These are phyloP conservation scores for Ceramica pisi DNA, from an alignment of 2,888 invertebrate genomes.

Conservation along the genomic window DNA sequence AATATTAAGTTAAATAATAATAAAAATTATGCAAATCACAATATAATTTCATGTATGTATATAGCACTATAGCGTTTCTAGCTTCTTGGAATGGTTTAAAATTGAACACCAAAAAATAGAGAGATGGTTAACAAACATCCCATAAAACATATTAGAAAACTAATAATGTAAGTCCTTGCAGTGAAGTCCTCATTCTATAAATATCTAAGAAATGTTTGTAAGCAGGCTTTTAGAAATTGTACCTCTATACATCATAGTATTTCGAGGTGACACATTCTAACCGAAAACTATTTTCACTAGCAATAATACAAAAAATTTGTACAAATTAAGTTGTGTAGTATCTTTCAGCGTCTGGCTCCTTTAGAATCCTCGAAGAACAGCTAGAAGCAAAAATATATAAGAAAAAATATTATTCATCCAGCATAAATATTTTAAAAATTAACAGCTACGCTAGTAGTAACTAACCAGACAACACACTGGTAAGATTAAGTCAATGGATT, in stretches of 20 bases:
- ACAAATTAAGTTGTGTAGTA: conserved; percentile 36
- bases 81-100: conserved; percentile 81
- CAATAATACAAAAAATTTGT: conserved; percentile 40
- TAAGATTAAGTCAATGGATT: background rate
- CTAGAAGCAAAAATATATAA: conserved; percentile 72
- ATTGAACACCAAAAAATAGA: conserved; percentile 72
- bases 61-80: conserved; percentile 58
- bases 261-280: conserved; percentile 30
- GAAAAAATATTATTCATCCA: conserved; percentile 13
- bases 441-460: conserved; percentile 10
- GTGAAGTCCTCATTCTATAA: background rate
- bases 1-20: conserved; percentile 58
- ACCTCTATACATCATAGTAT: background rate
- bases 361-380: conserved; percentile 78
- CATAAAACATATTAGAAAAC: conserved; percentile 43
- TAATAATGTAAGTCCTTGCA: conserved; percentile 24
- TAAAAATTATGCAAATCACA: conserved; percentile 67
- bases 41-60: conserved; percentile 57
- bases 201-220: background rate
- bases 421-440: conserved; percentile 17
- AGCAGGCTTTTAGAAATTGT: conserved; percentile 2
- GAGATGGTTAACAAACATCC: conserved; percentile 66
- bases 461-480: background rate
- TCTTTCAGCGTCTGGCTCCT: conserved; percentile 60
- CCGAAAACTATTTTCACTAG: conserved; percentile 31